A percentile compares a stretch with the other conserved stretches of the same genome.
Evolutionary conservation across 2,888 invertebrate species (phyloP).

Genomic region (Dexiosoma caninum): DNA sequence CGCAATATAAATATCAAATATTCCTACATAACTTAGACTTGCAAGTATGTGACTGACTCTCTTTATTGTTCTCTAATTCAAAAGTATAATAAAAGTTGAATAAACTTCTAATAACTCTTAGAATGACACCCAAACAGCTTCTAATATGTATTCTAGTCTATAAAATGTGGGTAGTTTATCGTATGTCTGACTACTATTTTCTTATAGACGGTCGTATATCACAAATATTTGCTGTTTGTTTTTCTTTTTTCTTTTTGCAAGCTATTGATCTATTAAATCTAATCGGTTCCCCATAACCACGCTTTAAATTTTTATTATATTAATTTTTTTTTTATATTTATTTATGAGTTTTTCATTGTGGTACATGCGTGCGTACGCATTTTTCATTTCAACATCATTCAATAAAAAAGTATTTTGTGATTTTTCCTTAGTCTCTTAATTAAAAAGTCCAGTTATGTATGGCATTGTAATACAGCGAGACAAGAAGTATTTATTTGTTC

Average conservation of each 20-base stretch:
- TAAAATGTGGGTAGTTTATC: constrained; percentile 21
- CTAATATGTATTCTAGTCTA: not conserved
- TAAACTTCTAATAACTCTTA: not conserved
- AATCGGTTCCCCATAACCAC: constrained; percentile 33
- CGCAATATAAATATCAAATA: too few relatives aligned
- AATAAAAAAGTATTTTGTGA: not conserved
- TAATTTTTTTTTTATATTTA: not conserved
- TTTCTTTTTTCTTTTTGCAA: not conserved
- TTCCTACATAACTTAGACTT: too few relatives aligned
- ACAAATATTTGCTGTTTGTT: not conserved
- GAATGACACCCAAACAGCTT: not conserved
- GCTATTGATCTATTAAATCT: constrained; percentile 11
- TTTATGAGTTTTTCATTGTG: too few relatives aligned
- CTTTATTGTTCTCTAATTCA: not conserved
- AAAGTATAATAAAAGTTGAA: constrained; percentile 10
- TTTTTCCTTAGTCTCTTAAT: constrained; percentile 7
- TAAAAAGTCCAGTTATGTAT: constrained; percentile 47
- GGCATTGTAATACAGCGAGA: not conserved
- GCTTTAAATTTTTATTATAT: not conserved
- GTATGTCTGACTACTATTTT: not conserved
- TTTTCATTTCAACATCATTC: constrained; percentile 31
- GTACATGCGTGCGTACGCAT: constrained; percentile 29
- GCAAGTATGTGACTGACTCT: too few relatives aligned
- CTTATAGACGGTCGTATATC: not conserved
- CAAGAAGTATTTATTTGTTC: constrained; percentile 1